These are phyloP conservation scores for Apamea anceps DNA, from an alignment of 2,888 invertebrate genomes.

Conservation along the genomic window DNA sequence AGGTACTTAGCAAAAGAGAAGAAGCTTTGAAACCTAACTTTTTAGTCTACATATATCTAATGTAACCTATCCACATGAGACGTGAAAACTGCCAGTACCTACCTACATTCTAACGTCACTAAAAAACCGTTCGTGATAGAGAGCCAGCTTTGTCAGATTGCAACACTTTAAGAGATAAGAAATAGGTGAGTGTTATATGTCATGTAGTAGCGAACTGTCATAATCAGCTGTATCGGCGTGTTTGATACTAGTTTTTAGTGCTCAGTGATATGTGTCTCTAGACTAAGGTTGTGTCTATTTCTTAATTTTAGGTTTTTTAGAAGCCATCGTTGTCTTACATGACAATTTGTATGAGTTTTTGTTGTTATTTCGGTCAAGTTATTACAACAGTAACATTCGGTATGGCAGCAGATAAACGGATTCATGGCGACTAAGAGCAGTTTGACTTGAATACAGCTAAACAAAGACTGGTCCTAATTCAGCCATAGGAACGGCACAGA, in stretches of 20 bases:
- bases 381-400: neutral
- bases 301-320: neutral
- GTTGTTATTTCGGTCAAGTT: neutral
- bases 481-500: neutral
- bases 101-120: neutral
- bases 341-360: neutral
- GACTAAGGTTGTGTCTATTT: neutral
- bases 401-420: neutral
- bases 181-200: neutral
- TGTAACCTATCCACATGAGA: too few relatives aligned
- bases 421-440: neutral
- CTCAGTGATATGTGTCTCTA: neutral
- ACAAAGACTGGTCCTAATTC: neutral
- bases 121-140: constrained; percentile 25
- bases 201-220: neutral
- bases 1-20: neutral
- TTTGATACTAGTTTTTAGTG: constrained; percentile 10
- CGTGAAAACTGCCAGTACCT: neutral
- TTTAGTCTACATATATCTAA: neutral
- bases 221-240: neutral
- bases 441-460: neutral
- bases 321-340: neutral
- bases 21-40: neutral
- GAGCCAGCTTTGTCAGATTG: constrained; percentile 6
- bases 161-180: neutral